Evolutionary conservation across 2,113 vertebrate genomes (phyloP).

Genomic region (Tapirus terrestris): DNA sequence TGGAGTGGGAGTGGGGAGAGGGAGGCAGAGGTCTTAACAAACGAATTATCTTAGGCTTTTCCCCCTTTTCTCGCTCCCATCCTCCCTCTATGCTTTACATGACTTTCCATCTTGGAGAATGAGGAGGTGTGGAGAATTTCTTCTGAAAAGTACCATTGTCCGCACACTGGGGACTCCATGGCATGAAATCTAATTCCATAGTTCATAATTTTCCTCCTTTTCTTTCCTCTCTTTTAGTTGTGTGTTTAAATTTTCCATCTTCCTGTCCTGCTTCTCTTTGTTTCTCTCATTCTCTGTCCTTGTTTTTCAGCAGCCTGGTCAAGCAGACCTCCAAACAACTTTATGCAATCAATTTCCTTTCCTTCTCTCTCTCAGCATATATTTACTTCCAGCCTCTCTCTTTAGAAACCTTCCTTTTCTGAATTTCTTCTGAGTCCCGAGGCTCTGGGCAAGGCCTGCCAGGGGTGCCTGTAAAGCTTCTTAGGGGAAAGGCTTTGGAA

Average conservation of each 20-base stretch:
- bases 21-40: not conserved
- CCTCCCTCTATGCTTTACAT: not conserved
- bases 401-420: not conserved
- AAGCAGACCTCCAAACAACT: not conserved
- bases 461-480: not conserved
- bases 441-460: not conserved
- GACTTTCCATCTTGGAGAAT: not conserved
- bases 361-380: not conserved
- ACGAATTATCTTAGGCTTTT: not conserved
- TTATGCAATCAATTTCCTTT: not conserved
- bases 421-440: not conserved
- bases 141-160: slow-evolving; percentile 76
- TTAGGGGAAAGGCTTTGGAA: slow-evolving; percentile 36
- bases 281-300: slow-evolving; percentile 40
- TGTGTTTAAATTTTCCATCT: slow-evolving; percentile 59
- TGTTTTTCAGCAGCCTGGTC: not conserved
- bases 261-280: slow-evolving; percentile 33
- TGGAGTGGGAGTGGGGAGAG: too few species aligned
- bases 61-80: not conserved
- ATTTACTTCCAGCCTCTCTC: not conserved
- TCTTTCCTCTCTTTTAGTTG: slow-evolving; percentile 13
- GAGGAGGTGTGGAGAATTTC: slow-evolving; percentile 71
- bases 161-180: not conserved
- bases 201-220: slow-evolving; percentile 67
- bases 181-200: slow-evolving; percentile 77